These are phyloP conservation scores for Semnornis frantzii DNA, from an alignment of 2,113 vertebrate genomes.

Conservation along the genomic window DNA sequence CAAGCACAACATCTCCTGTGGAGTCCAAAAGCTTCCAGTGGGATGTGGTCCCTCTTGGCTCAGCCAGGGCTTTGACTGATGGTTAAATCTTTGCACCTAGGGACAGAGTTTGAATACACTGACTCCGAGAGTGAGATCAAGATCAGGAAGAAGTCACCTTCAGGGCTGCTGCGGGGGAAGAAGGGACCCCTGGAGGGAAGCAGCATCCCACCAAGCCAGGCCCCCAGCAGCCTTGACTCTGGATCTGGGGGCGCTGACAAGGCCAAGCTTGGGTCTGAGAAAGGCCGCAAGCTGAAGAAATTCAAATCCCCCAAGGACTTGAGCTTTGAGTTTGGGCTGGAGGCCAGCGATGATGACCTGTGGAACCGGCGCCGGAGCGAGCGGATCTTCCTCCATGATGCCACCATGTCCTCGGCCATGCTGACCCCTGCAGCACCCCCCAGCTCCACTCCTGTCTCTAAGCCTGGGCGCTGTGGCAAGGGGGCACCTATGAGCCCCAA, in stretches of 20 bases:
- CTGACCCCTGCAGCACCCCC: not conserved
- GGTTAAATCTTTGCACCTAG: constrained; percentile 64
- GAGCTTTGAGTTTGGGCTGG: constrained; percentile 85
- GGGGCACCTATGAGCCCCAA: constrained; percentile 76
- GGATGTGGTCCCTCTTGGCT: not conserved
- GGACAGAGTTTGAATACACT: constrained; percentile 91
- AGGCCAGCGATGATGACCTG: constrained; percentile 90
- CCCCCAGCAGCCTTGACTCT: constrained; percentile 28
- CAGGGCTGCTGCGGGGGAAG: constrained; percentile 85
- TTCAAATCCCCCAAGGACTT: constrained; percentile 82
- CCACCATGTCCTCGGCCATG: constrained; percentile 69
- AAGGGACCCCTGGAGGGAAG: constrained; percentile 81
- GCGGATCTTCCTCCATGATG: constrained; percentile 94
- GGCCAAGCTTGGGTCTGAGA: constrained; percentile 80
- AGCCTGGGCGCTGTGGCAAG: constrained; percentile 80
- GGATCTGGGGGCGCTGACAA: constrained; percentile 74
- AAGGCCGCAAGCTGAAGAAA: constrained; percentile 81
- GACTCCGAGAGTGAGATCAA: constrained; percentile 92
- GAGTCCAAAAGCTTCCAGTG: not conserved
- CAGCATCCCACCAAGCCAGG: constrained; percentile 59
- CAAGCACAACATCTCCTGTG: not conserved
- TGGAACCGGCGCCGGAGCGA: constrained; percentile 94
- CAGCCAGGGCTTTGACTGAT: not conserved
- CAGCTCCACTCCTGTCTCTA: constrained; percentile 65
- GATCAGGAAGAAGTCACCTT: constrained; percentile 85